Conservation (phyloP, 2,113 vertebrate species). For the Lichenostomus cassidix region DNA sequence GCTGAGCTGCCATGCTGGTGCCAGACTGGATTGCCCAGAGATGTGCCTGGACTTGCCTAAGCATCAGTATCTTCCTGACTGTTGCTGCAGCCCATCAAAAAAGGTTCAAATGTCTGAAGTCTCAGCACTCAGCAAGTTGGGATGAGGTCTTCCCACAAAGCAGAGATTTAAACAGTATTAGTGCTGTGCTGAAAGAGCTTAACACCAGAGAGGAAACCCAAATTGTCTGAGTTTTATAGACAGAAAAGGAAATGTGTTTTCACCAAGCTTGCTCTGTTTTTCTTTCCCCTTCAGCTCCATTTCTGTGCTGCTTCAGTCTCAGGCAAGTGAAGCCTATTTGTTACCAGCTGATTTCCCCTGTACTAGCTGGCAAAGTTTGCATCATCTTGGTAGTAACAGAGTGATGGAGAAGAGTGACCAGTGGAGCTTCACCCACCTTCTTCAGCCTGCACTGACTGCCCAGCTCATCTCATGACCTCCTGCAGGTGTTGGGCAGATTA, state of each 20-base stretch:
- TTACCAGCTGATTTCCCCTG: background rate
- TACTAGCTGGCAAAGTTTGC: background rate
- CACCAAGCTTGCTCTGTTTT: background rate
- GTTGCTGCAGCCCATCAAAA: background rate
- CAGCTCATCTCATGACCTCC: background rate
- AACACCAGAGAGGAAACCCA: background rate
- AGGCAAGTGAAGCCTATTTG: background rate
- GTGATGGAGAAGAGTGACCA: background rate
- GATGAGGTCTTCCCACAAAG: background rate
- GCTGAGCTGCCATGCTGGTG: background rate
- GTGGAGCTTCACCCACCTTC: background rate
- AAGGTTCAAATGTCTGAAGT: background rate
- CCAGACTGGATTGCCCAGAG: background rate
- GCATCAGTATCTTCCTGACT: background rate
- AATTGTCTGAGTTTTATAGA: background rate
- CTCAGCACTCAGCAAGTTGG: background rate
- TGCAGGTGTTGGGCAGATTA: background rate
- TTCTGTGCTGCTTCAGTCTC: background rate
- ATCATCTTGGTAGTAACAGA: background rate
- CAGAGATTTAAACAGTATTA: background rate
- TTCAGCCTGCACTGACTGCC: background rate
- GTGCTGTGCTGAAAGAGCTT: background rate
- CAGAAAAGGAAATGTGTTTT: background rate
- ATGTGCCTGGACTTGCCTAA: background rate
- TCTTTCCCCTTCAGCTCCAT: background rate